phyloP scores from a whole-genome alignment of 2,888 invertebrate species.

The Cistogaster globosa region DNA sequence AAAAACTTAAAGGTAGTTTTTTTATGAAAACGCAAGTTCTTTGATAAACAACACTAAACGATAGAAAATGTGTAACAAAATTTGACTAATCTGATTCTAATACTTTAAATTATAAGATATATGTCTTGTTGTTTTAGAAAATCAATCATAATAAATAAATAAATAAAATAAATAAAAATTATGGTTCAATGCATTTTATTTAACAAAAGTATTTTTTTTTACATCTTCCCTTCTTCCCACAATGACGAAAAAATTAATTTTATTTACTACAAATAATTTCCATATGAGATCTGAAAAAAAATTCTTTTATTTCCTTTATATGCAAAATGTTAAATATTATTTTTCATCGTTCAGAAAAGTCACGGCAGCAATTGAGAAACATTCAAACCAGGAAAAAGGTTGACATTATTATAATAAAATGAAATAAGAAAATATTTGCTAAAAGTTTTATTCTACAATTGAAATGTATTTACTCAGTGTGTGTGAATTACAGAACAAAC shows the following conservation, averaged over 20 bases:
- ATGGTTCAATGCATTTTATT: no score
- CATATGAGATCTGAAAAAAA: neutral
- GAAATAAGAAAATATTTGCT: conserved; percentile 46
- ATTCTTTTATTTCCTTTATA: neutral
- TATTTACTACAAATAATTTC: neutral
- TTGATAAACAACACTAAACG: neutral
- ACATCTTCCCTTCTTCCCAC: no score
- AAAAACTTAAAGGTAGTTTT: no score
- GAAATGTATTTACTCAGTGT: neutral
- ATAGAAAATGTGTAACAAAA: no score
- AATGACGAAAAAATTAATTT: no score
- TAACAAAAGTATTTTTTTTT: no score
- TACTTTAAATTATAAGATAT: no score
- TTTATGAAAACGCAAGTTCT: neutral
- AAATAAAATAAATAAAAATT: no score
- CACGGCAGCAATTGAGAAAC: neutral
- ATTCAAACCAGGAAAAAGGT: conserved; percentile 23
- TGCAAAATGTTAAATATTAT: neutral
- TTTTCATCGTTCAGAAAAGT: neutral
- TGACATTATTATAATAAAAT: conserved; percentile 43
- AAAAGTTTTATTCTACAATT: conserved; percentile 43
- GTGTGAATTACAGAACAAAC: neutral
- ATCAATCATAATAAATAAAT: no score
- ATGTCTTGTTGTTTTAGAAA: no score
- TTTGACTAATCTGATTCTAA: no score